A percentile compares a stretch with the other conserved stretches of the same genome.
Evolutionary conservation across 2,888 invertebrate genomes (phyloP).

Genomic region (Harpagoxenus sublaevis): DNA sequence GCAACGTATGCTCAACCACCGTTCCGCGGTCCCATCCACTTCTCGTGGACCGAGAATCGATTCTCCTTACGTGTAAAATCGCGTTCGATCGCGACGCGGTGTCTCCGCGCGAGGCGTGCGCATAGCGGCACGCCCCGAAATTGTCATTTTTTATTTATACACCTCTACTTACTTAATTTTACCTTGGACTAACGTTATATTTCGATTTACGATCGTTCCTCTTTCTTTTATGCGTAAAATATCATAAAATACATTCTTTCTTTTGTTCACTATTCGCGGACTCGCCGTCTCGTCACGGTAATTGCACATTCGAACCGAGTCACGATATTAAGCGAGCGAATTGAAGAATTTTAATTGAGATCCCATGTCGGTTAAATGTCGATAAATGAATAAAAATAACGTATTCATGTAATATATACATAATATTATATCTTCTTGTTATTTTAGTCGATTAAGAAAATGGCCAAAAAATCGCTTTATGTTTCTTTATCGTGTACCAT

Average conservation of each 20-base stretch:
- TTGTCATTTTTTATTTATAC: slow-evolving; percentile 69
- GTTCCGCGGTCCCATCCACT: slow-evolving; percentile 64
- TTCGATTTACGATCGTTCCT: slow-evolving; percentile 75
- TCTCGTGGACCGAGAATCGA: slow-evolving; percentile 61
- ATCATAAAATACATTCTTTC: slow-evolving; percentile 84
- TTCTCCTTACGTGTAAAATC: slow-evolving; percentile 58
- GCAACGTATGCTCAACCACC: slow-evolving; percentile 59
- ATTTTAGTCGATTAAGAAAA: background rate
- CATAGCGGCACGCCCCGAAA: slow-evolving; percentile 39
- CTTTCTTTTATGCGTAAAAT: slow-evolving; percentile 80
- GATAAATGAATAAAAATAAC: background rate
- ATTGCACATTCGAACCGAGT: background rate
- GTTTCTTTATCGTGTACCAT: background rate
- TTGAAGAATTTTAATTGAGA: background rate
- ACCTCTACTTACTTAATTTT: slow-evolving; percentile 75
- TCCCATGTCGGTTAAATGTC: background rate
- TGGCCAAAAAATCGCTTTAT: background rate
- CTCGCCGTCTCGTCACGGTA: slow-evolving; percentile 76
- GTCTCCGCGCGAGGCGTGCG: slow-evolving; percentile 12
- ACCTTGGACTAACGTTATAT: slow-evolving; percentile 72
- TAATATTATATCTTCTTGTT: background rate
- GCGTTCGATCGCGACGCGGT: slow-evolving; percentile 41
- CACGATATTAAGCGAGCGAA: background rate
- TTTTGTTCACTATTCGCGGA: slow-evolving; percentile 77
- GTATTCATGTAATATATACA: background rate